Evolutionary conservation across 2,888 invertebrate genomes (phyloP).

Genomic region (Caenorhabditis drosophilae): DNA sequence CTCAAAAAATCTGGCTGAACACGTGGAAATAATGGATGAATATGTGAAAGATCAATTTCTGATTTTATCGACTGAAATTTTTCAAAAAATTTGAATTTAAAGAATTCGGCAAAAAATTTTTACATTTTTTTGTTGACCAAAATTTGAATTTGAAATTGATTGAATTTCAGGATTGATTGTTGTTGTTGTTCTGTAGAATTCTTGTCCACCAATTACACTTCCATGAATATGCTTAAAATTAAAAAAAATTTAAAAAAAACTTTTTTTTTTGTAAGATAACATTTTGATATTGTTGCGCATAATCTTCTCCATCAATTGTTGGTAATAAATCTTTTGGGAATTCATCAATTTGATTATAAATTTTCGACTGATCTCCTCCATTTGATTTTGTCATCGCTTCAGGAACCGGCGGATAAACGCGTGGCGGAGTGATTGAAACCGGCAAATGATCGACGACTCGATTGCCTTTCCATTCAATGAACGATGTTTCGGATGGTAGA

Average conservation of each 20-base stretch:
- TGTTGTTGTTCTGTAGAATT: no score
- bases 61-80: slow-evolving; percentile 15
- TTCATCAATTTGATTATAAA: slow-evolving; percentile 43
- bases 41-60: slow-evolving; percentile 34
- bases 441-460: slow-evolving; percentile 20
- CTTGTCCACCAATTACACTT: slow-evolving; percentile 27
- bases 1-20: slow-evolving; percentile 47
- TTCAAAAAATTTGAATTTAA: not conserved
- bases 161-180: slow-evolving; percentile 1
- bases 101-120: no score
- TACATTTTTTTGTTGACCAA: not conserved
- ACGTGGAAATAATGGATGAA: slow-evolving; percentile 48
- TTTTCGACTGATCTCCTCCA: slow-evolving; percentile 30
- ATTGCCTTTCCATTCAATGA: slow-evolving; percentile 44
- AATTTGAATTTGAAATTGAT: slow-evolving; percentile 13
- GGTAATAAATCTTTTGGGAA: slow-evolving; percentile 44
- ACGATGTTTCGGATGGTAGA: slow-evolving; percentile 35
- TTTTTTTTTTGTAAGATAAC: not conserved
- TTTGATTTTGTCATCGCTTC: no score
- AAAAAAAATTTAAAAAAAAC: not conserved
- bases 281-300: slow-evolving; percentile 33
- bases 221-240: slow-evolving; percentile 34
- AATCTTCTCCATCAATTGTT: slow-evolving; percentile 18
- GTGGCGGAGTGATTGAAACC: slow-evolving; percentile 12
- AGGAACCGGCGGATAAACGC: slow-evolving; percentile 35